Evolutionary conservation across 2,113 vertebrate genomes (phyloP).

Genomic region (Prinia subflava): DNA sequence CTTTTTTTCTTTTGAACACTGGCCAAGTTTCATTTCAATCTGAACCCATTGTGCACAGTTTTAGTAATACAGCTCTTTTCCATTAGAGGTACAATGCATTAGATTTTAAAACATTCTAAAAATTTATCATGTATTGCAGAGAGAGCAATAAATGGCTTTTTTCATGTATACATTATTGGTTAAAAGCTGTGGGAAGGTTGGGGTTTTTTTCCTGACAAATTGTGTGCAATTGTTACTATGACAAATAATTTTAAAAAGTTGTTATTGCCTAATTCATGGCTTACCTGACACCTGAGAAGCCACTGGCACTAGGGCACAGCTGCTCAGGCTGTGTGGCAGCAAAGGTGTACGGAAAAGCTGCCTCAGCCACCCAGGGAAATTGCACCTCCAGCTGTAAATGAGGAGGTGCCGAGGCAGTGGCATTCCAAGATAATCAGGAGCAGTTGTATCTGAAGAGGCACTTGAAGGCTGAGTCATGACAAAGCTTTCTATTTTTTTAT

Average conservation of each 20-base stretch:
- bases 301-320: neutral
- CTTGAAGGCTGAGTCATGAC: neutral
- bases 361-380: neutral
- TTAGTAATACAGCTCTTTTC: neutral
- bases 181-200: neutral
- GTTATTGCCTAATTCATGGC: neutral
- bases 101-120: neutral
- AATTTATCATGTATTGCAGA: neutral
- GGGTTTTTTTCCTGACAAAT: neutral
- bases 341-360: neutral
- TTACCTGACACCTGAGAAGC: neutral
- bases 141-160: neutral
- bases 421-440: neutral
- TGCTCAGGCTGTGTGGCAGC: neutral
- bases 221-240: neutral
- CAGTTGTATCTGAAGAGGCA: neutral
- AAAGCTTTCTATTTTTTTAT: neutral
- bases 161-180: neutral
- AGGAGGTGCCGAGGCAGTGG: rapidly evolving
- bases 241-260: neutral
- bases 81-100: neutral
- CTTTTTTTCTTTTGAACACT: neutral
- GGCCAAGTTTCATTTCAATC: neutral
- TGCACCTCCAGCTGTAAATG: neutral
- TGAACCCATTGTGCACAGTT: neutral